These are phyloP conservation scores for Datnioides undecimradiatus DNA, from an alignment of 2,113 vertebrate genomes.

Conservation along the genomic window DNA sequence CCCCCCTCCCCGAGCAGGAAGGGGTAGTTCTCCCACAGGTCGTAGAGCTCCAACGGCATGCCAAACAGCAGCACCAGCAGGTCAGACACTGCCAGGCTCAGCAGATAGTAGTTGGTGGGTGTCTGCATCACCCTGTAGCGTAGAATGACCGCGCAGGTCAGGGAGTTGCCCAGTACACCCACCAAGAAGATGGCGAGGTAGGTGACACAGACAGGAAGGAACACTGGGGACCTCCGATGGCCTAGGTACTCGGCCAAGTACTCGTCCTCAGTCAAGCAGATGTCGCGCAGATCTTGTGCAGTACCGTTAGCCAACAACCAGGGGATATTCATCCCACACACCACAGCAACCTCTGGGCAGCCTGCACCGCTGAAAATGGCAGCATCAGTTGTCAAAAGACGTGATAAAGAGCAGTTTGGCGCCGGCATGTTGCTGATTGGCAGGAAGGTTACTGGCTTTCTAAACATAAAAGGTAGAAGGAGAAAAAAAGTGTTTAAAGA, in stretches of 20 bases:
- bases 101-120: constrained; percentile 83
- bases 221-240: constrained; percentile 66
- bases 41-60: constrained; percentile 82
- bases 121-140: constrained; percentile 80
- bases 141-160: constrained; percentile 81
- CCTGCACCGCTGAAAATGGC: constrained; percentile 10
- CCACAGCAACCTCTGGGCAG: constrained; percentile 61
- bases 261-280: constrained; percentile 68
- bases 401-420: constrained; percentile 72
- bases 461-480: constrained; percentile 18
- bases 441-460: background rate
- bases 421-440: constrained; percentile 41
- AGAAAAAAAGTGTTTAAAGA: background rate
- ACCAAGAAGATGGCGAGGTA: constrained; percentile 80
- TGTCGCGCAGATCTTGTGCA: constrained; percentile 39
- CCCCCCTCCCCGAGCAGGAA: constrained; percentile 78
- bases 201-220: constrained; percentile 75
- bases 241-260: constrained; percentile 71
- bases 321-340: constrained; percentile 74
- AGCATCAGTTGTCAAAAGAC: background rate
- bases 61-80: constrained; percentile 82
- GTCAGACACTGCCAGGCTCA: constrained; percentile 83
- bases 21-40: constrained; percentile 84
- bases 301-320: constrained; percentile 49
- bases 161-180: constrained; percentile 79